phyloP scores from a whole-genome alignment of 2,888 invertebrate species.

The Odontothrips loti region DNA sequence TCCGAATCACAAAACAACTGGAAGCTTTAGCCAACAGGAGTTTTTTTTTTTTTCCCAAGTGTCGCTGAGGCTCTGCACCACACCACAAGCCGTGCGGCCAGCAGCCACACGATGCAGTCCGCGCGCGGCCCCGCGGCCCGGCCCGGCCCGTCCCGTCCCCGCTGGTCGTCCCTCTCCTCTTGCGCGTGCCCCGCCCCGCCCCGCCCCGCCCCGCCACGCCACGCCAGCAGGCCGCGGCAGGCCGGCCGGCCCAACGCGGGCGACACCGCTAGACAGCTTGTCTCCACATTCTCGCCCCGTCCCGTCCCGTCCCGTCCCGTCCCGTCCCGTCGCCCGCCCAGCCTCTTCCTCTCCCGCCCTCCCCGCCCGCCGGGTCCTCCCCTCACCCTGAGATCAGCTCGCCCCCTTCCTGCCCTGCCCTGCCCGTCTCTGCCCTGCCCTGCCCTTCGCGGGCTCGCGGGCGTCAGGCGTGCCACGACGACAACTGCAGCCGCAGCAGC shows the following conservation, averaged over 20 bases:
- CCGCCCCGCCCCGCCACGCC: background rate
- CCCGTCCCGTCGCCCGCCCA: background rate
- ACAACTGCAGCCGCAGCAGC: too few species aligned
- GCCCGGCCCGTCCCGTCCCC: too few species aligned
- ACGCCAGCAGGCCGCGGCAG: background rate
- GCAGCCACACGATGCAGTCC: too few species aligned
- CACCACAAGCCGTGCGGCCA: too few species aligned
- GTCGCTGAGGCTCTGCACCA: too few species aligned
- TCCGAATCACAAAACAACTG: too few species aligned
- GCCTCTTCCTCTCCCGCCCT: background rate
- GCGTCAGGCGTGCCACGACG: background rate
- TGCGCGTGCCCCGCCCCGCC: background rate
- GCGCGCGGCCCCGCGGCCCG: too few species aligned
- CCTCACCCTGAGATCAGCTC: background rate
- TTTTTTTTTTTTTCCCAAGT: too few species aligned
- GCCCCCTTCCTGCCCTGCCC: background rate
- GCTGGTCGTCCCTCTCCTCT: too few species aligned
- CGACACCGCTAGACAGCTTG: constrained; percentile 18
- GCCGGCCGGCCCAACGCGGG: background rate
- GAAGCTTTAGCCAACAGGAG: too few species aligned
- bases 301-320: background rate
- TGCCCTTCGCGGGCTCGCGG: background rate
- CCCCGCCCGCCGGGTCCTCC: background rate
- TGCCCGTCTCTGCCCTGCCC: background rate
- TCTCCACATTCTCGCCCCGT: constrained; percentile 14